Conservation (phyloP, 30 jellyfish, hydroid and myxozoan genomes). For the Morbakka virulenta region DNA sequence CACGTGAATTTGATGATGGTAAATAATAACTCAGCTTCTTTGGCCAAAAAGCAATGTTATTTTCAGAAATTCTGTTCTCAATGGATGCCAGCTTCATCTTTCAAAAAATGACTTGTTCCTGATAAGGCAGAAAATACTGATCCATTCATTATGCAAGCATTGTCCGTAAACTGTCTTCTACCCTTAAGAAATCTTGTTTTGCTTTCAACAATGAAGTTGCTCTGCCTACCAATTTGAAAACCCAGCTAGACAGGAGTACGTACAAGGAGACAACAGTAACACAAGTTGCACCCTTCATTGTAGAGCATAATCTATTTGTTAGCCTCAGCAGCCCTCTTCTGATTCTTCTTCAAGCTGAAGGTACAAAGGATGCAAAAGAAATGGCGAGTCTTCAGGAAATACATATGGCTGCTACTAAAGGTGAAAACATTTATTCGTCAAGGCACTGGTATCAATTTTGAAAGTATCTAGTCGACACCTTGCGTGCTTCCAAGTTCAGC, state of each 20-base stretch:
- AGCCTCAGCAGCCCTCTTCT: constrained; percentile 34
- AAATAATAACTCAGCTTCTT: background rate
- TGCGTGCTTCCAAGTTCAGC: constrained; percentile 33
- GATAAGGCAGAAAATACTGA: constrained; percentile 19
- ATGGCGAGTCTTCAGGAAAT: constrained; percentile 10
- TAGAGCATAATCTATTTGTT: constrained; percentile 40
- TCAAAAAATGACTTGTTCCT: constrained; percentile 43
- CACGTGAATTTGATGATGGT: background rate
- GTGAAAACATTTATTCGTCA: constrained; percentile 35
- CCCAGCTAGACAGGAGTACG: background rate
- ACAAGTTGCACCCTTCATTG: constrained; percentile 33
- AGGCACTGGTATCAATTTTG: constrained; percentile 17
- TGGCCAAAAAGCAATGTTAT: background rate
- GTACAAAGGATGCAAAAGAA: constrained; percentile 29
- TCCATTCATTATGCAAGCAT: constrained; percentile 21
- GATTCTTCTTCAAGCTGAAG: constrained; percentile 11
- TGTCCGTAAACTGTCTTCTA: constrained; percentile 11
- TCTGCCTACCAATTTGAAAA: background rate
- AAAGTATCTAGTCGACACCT: background rate
- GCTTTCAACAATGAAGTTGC: too few species aligned
- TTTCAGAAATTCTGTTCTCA: constrained; percentile 13
- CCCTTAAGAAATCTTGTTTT: too few species aligned
- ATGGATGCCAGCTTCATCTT: constrained; percentile 41
- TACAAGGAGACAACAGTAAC: constrained; percentile 23
- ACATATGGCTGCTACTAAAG: constrained; percentile 39